Evolutionary conservation across 2,113 vertebrate species (phyloP), one percentile per base, ranked within the genome.

Genomic region (Oncorhynchus gorbuscha): DNA sequence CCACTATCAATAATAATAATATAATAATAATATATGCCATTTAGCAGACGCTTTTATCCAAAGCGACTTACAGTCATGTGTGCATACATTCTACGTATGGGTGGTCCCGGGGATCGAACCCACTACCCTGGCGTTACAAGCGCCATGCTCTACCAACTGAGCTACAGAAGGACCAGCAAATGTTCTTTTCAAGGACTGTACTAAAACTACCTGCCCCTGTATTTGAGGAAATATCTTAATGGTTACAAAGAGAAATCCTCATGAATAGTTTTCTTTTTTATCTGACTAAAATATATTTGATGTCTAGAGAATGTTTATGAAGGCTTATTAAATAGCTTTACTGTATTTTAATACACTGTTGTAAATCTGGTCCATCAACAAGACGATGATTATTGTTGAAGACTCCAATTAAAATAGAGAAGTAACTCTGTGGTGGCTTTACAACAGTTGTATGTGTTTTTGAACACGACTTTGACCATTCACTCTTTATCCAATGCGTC

Each of bases 1-100:
- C 51, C 59, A 77, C 28, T 73, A 74, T 86, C 65, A 83, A 76
- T n/a, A n/a, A n/a, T n/a, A n/a, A n/a, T n/a, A n/a, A n/a, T n/a
- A n/a, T n/a, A n/a, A n/a, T n/a, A n/a, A n/a, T n/a, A n/a, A n/a
- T n/a, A n/a, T n/a, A n/a, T n/a, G n/a, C n/a, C n/a, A n/a, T n/a
- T n/a, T n/a, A n/a, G n/a, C n/a, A n/a, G n/a, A n/a, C n/a, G n/a
- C n/a, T n/a, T n/a, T n/a, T n/a, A n/a, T n/a, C n/a, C n/a, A n/a
- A n/a, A n/a, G n/a, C n/a, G n/a, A n/a, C n/a, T n/a, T n/a, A n/a
- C n/a, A n/a, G n/a, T n/a, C n/a, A n/a, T n/a, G n/a, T n/a, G n/a
- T n/a, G n/a, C n/a, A n/a, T n/a, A n/a, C n/a, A n/a, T n/a, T n/a
- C n/a, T n/a, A n/a, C n/a, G n/a, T n/a, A n/a, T n/a, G n/a, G n/a